Percentiles rank a stretch among this genome's conserved stretches.
Conservation (phyloP, 2,797 vertebrate species). For the Propithecus perrieri region DNA sequence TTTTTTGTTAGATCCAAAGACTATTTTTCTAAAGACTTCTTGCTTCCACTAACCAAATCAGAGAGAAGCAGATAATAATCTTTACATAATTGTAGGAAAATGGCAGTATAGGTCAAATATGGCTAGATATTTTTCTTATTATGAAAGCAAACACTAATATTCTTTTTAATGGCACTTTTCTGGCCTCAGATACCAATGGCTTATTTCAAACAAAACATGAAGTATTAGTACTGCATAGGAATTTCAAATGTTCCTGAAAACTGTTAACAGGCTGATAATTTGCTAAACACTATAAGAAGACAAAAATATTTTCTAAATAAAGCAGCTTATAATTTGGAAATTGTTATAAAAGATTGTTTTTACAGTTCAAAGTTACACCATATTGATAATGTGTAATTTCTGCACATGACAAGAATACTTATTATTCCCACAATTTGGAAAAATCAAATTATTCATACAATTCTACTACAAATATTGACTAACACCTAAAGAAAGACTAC, state of each 20-base stretch:
- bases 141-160: background rate
- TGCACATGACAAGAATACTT: background rate
- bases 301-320: constrained; percentile 16
- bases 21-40: background rate
- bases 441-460: background rate
- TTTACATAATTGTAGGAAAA: constrained; percentile 8
- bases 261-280: background rate
- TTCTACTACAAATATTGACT: background rate
- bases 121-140: background rate
- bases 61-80: background rate
- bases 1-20: background rate
- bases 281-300: background rate
- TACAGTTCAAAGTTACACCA: background rate
- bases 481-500: constrained; percentile 10
- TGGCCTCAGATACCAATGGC: background rate
- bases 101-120: background rate
- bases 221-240: background rate
- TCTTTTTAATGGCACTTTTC: constrained; percentile 10
- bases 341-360: background rate
- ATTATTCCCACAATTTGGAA: constrained; percentile 1
- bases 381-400: background rate
- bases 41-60: constrained; percentile 23
- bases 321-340: constrained; percentile 8
- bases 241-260: constrained; percentile 7
- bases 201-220: constrained; percentile 14